phyloP scores from a whole-genome alignment of 2,113 vertebrate genomes.

The Neodon shergylaensis region DNA sequence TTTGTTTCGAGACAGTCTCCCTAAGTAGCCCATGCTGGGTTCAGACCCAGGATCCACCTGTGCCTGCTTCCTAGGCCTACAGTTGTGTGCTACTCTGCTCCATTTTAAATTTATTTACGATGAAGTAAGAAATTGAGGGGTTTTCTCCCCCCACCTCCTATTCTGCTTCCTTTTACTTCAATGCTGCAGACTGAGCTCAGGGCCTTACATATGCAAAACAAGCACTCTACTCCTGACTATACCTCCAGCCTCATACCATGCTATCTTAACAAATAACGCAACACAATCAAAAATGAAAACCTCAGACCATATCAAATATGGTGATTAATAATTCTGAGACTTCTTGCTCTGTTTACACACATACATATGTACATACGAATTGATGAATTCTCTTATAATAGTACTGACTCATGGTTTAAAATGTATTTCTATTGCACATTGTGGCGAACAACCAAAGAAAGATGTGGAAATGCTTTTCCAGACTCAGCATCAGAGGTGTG shows the following conservation, averaged over 20 bases:
- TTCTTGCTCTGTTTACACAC: neutral
- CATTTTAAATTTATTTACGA: neutral
- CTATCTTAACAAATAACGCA: constrained; percentile 23
- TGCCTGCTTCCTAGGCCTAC: neutral
- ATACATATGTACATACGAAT: neutral
- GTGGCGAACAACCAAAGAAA: neutral
- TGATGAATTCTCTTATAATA: neutral
- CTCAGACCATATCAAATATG: neutral
- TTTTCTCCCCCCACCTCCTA: neutral
- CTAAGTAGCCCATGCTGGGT: neutral
- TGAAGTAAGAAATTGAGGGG: neutral
- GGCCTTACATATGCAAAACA: neutral
- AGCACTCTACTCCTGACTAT: neutral
- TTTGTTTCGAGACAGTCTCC: neutral
- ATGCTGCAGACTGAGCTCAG: neutral
- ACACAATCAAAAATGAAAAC: neutral
- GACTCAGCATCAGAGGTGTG: neutral
- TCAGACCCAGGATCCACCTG: neutral
- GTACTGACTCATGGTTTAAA: neutral
- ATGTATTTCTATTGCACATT: neutral
- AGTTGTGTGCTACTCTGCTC: neutral
- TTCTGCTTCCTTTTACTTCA: neutral
- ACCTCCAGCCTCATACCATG: neutral
- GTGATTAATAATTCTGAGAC: neutral
- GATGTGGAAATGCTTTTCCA: neutral